Conservation (phyloP, 1,140 invertebrate genomes). For the Chrysoperla carnea region DNA sequence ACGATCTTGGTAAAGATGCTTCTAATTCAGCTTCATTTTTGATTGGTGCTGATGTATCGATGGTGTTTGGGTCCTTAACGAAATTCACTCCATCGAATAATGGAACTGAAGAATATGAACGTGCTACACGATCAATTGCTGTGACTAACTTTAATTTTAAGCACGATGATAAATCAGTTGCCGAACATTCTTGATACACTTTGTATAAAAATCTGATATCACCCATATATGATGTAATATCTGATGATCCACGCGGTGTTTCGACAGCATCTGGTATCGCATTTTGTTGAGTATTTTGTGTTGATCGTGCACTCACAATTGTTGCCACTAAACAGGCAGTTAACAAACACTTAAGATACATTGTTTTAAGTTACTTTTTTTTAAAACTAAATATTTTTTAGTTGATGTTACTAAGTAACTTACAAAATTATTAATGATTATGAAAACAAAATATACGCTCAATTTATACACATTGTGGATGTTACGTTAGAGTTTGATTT, state of each 20-base stretch:
- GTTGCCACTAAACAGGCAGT: slow-evolving; percentile 20
- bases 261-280: slow-evolving; percentile 25
- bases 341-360: slow-evolving; percentile 19
- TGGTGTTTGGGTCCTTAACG: slow-evolving; percentile 34
- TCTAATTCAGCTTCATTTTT: slow-evolving; percentile 40
- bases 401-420: too few species aligned
- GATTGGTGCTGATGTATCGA: slow-evolving; percentile 14
- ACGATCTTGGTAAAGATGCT: slow-evolving; percentile 43
- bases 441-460: too few species aligned
- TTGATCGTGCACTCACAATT: slow-evolving; percentile 22
- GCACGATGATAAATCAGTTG: slow-evolving; percentile 47
- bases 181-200: slow-evolving; percentile 57
- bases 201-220: slow-evolving; percentile 35
- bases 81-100: slow-evolving; percentile 54
- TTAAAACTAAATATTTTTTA: too few species aligned
- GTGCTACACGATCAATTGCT: slow-evolving; percentile 47
- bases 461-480: too few species aligned
- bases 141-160: slow-evolving; percentile 57
- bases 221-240: slow-evolving; percentile 23
- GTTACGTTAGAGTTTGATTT: too few species aligned
- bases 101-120: slow-evolving; percentile 37
- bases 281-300: slow-evolving; percentile 22
- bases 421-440: too few species aligned
- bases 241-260: slow-evolving; percentile 15
- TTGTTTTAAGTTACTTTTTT: slow-evolving; percentile 2